A percentile compares a stretch with the other conserved stretches of the same genome.
phyloP scores from a whole-genome alignment of 2,113 vertebrate species.

The Aptenodytes patagonicus region DNA sequence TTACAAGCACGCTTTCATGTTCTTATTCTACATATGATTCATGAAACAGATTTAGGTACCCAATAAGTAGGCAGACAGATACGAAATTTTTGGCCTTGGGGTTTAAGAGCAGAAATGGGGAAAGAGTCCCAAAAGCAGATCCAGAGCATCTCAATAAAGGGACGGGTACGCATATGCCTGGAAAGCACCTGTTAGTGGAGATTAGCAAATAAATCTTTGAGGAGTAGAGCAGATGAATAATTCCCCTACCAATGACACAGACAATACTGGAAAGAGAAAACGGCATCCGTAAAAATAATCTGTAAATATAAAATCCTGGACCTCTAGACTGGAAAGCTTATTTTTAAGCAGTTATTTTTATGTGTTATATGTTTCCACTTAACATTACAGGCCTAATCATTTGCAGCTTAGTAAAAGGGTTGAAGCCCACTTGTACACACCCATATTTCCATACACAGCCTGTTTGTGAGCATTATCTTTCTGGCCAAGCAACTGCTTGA shows the following conservation, averaged over 20 bases:
- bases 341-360: conserved; percentile 1
- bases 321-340: not conserved
- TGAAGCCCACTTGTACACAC: not conserved
- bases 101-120: not conserved
- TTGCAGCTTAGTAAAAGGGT: not conserved
- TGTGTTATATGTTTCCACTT: not conserved
- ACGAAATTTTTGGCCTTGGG: not conserved
- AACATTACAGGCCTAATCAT: not conserved
- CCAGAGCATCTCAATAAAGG: not conserved
- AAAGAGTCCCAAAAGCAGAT: not conserved
- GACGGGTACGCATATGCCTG: not conserved
- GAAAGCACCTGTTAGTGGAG: conserved; percentile 11
- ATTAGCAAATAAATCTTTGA: not conserved
- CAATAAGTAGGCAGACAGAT: not conserved
- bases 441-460: not conserved
- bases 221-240: not conserved
- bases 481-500: not conserved
- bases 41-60: not conserved
- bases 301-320: not conserved
- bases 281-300: not conserved
- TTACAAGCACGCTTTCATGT: not conserved
- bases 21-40: not conserved
- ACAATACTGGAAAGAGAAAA: not conserved
- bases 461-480: not conserved
- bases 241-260: not conserved